Evolutionary conservation across 2,113 vertebrate species (phyloP).

Genomic region (Tenrec ecaudatus): DNA sequence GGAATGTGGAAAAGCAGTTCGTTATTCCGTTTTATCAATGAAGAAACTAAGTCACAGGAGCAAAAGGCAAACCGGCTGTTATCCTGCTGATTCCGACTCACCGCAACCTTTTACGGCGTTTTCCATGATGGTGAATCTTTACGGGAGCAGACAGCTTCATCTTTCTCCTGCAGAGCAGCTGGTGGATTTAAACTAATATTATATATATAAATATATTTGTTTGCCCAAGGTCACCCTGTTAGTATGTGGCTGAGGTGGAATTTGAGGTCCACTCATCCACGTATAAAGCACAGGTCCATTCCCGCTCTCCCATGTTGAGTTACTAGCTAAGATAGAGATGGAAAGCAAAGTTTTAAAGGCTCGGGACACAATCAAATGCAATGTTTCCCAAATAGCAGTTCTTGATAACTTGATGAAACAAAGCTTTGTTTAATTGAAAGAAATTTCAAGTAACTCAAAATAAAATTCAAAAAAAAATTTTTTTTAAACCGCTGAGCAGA

Average conservation of each 20-base stretch:
- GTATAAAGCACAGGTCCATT: background rate
- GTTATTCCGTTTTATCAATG: background rate
- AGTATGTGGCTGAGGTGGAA: background rate
- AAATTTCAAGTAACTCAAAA: slow-evolving; percentile 19
- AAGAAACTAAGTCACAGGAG: slow-evolving; percentile 15
- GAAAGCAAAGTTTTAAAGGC: background rate
- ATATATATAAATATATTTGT: too few relatives aligned
- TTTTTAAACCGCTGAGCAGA: slow-evolving; percentile 31
- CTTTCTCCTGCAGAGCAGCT: too few relatives aligned
- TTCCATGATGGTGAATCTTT: too few relatives aligned
- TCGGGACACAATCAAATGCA: background rate
- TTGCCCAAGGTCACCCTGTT: background rate
- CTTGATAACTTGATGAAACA: slow-evolving; percentile 14
- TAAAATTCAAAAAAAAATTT: too few relatives aligned
- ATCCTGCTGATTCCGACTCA: too few relatives aligned
- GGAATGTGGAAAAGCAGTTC: background rate
- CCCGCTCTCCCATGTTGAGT: background rate
- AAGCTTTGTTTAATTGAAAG: slow-evolving; percentile 40
- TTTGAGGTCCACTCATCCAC: background rate
- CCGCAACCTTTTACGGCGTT: too few relatives aligned
- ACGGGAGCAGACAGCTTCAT: too few relatives aligned
- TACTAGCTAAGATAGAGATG: background rate
- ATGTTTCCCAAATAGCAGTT: slow-evolving; percentile 38
- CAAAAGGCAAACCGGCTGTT: too few relatives aligned
- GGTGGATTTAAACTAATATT: too few relatives aligned